Percentiles rank a stretch among this genome's conserved stretches.
Evolutionary conservation across 2,113 vertebrate species (phyloP).

Genomic region (Thalassarche chlororhynchos): DNA sequence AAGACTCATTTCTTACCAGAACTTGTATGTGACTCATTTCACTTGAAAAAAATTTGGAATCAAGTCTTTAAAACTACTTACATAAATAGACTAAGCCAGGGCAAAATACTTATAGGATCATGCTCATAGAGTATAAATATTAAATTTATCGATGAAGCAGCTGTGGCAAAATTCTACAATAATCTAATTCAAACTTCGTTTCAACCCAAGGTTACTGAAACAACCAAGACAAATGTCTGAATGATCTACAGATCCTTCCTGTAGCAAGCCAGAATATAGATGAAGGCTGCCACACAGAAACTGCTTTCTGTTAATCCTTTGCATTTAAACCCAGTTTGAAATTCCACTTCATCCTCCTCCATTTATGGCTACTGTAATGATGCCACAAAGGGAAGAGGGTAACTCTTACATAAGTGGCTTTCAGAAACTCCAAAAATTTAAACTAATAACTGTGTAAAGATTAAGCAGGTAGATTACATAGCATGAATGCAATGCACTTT

Average conservation of each 20-base stretch:
- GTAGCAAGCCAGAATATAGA: neutral
- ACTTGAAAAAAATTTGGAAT: neutral
- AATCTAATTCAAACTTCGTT: neutral
- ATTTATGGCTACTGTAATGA: neutral
- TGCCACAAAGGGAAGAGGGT: neutral
- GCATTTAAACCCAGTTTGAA: neutral
- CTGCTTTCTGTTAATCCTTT: neutral
- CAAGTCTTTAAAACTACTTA: neutral
- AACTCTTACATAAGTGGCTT: neutral
- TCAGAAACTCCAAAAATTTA: neutral
- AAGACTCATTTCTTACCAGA: neutral
- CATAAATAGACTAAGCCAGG: neutral
- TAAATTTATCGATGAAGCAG: neutral
- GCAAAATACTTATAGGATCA: neutral
- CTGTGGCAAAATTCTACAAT: neutral
- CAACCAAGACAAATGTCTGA: neutral
- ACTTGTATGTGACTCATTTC: neutral
- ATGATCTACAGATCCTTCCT: neutral
- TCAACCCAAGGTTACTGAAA: neutral
- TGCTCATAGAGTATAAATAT: neutral
- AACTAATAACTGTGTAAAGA: neutral
- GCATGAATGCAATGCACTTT: neutral
- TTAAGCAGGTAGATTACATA: neutral
- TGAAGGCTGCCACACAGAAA: neutral
- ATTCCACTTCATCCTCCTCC: neutral